Evolutionary conservation across 1,140 invertebrate genomes (phyloP).

Genomic region (Pogonomyrmex californicus): DNA sequence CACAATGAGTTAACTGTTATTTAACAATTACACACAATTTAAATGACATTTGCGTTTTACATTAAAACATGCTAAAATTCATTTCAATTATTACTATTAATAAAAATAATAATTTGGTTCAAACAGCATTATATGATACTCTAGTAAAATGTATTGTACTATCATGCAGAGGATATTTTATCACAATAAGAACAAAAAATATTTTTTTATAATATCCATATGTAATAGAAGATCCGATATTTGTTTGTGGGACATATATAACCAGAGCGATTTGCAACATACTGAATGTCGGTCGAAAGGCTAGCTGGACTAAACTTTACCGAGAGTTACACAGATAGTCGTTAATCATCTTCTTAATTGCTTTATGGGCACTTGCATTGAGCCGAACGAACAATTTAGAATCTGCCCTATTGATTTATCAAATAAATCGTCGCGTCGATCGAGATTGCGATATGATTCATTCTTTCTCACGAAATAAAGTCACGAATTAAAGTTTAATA

Average conservation of each 20-base stretch:
- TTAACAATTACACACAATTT: not conserved
- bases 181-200: not conserved
- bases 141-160: not conserved
- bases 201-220: not conserved
- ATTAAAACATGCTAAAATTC: not conserved
- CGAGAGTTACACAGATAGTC: slow-evolving; percentile 65
- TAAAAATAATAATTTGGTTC: not conserved
- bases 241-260: slow-evolving; percentile 8
- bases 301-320: slow-evolving; percentile 62
- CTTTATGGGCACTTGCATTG: slow-evolving; percentile 70
- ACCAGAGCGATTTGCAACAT: slow-evolving; percentile 30
- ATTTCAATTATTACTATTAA: not conserved
- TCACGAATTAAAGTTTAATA: slow-evolving; percentile 72
- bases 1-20: not conserved
- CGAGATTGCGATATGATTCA: slow-evolving; percentile 64
- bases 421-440: slow-evolving; percentile 75
- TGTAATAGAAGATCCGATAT: slow-evolving; percentile 40
- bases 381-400: slow-evolving; percentile 74
- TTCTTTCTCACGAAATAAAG: slow-evolving; percentile 59
- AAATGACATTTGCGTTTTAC: not conserved
- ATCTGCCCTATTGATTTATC: slow-evolving; percentile 75
- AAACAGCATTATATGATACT: slow-evolving; percentile 2
- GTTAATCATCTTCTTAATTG: slow-evolving; percentile 80
- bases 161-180: not conserved
- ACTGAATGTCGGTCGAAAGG: slow-evolving; percentile 54